Evolutionary conservation across 2,797 vertebrate species (phyloP).

Genomic region (Thamnophis elegans): DNA sequence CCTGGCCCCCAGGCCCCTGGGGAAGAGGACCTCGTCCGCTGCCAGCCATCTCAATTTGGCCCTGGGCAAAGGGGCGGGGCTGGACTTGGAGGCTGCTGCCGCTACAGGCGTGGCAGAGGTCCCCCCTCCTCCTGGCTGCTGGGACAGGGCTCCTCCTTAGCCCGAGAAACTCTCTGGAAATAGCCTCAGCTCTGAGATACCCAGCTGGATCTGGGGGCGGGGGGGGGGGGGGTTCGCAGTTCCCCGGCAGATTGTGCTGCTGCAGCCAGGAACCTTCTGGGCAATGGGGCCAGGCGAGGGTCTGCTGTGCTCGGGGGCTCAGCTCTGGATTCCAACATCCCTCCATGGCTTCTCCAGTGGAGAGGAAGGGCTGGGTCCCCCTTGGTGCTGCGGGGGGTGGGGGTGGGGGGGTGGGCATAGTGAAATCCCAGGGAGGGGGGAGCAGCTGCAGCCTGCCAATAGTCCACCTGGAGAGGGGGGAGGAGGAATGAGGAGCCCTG

Average conservation of each 20-base stretch:
- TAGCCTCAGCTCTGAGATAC: neutral
- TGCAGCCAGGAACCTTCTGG: conserved; percentile 65
- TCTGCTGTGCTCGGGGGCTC: conserved; percentile 76
- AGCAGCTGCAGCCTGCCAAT: neutral
- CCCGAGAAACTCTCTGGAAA: neutral
- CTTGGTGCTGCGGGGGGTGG: rapidly evolving
- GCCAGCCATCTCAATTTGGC: neutral
- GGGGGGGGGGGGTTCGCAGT: no score
- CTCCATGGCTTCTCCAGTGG: conserved; percentile 37
- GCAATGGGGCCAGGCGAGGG: conserved; percentile 75
- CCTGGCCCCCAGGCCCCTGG: neutral
- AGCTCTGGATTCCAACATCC: conserved; percentile 50
- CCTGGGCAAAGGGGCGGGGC: neutral
- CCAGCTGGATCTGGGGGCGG: rapidly evolving
- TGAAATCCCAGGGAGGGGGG: rapidly evolving
- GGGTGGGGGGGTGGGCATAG: neutral
- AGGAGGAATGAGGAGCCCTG: rapidly evolving
- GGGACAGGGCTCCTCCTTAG: neutral
- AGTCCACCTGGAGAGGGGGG: rapidly evolving
- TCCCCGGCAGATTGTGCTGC: neutral
- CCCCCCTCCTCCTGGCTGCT: neutral
- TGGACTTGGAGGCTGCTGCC: neutral
- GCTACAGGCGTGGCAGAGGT: neutral
- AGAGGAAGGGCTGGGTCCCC: conserved; percentile 46
- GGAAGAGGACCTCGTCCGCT: neutral